A percentile compares a stretch with the other conserved stretches of the same genome.
phyloP scores from a whole-genome alignment of 2,797 vertebrate species.

The Enteromius thamalakanensis region DNA sequence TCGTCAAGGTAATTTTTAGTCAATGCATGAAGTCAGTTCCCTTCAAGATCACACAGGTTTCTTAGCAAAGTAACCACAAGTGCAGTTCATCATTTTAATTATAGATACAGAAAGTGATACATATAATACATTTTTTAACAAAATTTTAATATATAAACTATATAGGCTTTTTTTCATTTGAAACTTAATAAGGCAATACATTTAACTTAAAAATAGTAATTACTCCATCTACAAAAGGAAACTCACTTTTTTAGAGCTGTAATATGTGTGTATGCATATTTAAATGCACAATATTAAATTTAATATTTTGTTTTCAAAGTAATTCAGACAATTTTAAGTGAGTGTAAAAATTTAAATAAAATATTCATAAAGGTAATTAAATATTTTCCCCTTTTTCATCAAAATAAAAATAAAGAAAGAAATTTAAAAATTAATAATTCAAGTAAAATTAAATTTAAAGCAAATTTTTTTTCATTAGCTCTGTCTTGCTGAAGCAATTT shows the following conservation, averaged over 20 bases:
- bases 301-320: neutral
- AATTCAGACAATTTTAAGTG: neutral
- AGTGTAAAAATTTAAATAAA: neutral
- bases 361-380: neutral
- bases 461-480: neutral
- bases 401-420: neutral
- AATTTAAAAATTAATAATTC: neutral
- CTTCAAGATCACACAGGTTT: neutral
- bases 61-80: neutral
- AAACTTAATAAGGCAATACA: neutral
- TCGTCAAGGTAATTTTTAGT: constrained; percentile 1
- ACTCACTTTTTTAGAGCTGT: neutral
- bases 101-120: no score
- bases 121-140: neutral
- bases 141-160: neutral
- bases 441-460: neutral
- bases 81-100: neutral
- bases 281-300: neutral
- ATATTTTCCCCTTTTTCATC: no score
- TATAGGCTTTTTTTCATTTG: neutral
- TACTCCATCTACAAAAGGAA: neutral
- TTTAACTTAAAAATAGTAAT: neutral
- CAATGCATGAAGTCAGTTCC: neutral
- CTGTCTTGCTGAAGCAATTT: constrained; percentile 31
- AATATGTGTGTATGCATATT: neutral